Percentiles rank a stretch among this genome's conserved stretches.
These are phyloP conservation scores for Lagopus leucura DNA, from an alignment of 2,113 vertebrate species.

Conservation along the genomic window DNA sequence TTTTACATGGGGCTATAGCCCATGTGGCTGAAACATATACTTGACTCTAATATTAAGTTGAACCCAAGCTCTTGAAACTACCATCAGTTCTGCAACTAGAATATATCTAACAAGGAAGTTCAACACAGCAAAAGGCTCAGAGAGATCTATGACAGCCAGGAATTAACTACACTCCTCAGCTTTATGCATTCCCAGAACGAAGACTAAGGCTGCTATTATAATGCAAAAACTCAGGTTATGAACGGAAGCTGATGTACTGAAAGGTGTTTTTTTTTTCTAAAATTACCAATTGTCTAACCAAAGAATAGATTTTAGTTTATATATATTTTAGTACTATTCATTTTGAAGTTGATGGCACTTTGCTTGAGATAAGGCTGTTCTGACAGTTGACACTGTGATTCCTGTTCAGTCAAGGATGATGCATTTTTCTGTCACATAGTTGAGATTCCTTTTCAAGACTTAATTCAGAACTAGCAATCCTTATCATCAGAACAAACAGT, in stretches of 20 bases:
- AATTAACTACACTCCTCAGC: background rate
- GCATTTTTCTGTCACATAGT: background rate
- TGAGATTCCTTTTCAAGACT: background rate
- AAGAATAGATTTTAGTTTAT: background rate
- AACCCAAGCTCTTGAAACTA: background rate
- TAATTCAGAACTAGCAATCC: background rate
- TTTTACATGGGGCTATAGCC: background rate
- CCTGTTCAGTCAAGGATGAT: background rate
- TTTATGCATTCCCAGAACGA: background rate
- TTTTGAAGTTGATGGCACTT: background rate
- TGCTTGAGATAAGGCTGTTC: background rate
- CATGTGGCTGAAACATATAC: background rate
- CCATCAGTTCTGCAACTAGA: background rate
- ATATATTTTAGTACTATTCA: background rate
- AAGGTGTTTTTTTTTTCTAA: background rate
- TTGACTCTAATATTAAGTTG: background rate
- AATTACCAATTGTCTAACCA: background rate
- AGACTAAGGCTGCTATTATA: background rate
- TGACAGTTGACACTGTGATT: background rate
- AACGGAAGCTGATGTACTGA: background rate
- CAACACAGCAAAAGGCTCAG: background rate
- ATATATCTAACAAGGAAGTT: background rate
- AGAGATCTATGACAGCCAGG: background rate
- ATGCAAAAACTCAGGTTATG: background rate
- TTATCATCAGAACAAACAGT: background rate